A percentile compares a stretch with the other conserved stretches of the same genome.
Evolutionary conservation across 2,113 vertebrate species (phyloP).

Genomic region (Empidonax alnorum): DNA sequence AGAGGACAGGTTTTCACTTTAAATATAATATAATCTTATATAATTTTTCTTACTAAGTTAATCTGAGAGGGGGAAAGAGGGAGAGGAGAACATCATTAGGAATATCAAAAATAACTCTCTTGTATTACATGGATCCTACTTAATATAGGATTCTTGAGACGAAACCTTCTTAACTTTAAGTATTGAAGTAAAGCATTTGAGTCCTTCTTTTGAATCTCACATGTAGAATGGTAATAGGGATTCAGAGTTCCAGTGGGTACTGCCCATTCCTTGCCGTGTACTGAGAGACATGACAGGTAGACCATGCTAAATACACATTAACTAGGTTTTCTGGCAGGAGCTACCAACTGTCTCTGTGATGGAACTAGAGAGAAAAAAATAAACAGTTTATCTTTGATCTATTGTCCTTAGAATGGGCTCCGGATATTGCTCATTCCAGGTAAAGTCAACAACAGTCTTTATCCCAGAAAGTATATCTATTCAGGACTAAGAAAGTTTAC

Average conservation of each 20-base stretch:
- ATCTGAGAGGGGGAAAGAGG: accelerated
- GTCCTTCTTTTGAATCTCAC: neutral
- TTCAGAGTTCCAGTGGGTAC: neutral
- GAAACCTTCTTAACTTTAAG: neutral
- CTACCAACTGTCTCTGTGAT: neutral
- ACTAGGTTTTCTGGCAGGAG: neutral
- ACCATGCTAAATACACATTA: neutral
- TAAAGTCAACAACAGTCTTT: neutral
- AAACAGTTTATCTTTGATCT: neutral
- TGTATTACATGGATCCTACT: neutral
- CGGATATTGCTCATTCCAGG: neutral
- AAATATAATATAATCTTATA: neutral
- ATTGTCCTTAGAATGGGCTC: neutral
- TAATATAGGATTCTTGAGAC: neutral
- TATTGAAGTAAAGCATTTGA: neutral
- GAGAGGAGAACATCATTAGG: neutral
- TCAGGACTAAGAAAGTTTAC: neutral
- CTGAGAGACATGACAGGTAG: accelerated
- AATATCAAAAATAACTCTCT: neutral
- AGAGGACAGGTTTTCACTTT: neutral
- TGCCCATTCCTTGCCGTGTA: neutral
- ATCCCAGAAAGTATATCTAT: neutral
- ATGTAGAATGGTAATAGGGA: neutral
- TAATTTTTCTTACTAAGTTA: neutral
- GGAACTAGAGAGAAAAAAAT: neutral